A percentile compares a stretch with the other conserved stretches of the same genome.
These are phyloP conservation scores for Sphyrna mokarran DNA, from an alignment of 2,113 vertebrate genomes.

Conservation along the genomic window DNA sequence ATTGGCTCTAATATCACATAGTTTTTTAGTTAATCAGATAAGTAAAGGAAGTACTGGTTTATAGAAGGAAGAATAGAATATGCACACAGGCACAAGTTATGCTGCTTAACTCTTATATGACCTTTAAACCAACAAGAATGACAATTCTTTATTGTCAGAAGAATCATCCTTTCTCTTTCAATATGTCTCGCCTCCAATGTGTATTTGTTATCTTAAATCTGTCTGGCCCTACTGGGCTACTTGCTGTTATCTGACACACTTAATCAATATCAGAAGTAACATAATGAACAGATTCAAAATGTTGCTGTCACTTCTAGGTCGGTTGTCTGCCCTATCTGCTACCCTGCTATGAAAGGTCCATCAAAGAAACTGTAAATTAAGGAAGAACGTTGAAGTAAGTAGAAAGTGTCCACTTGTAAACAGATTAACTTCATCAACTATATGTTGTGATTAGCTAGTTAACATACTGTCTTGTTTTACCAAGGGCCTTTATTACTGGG, in stretches of 20 bases:
- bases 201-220: background rate
- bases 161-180: background rate
- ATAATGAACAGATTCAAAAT: slow-evolving; percentile 26
- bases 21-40: background rate
- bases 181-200: background rate
- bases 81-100: background rate
- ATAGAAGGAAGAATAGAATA: background rate
- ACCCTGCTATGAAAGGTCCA: background rate
- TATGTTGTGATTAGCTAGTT: background rate
- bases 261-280: slow-evolving; percentile 12
- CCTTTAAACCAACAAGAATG: slow-evolving; percentile 4
- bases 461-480: background rate
- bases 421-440: background rate
- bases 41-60: background rate
- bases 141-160: background rate
- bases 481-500: background rate
- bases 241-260: slow-evolving; percentile 11
- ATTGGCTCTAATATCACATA: background rate
- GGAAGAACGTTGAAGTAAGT: background rate
- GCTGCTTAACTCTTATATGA: background rate
- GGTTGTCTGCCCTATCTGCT: background rate
- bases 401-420: background rate
- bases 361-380: background rate
- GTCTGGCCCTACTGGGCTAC: background rate
- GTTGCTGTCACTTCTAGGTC: slow-evolving; percentile 16